Evolutionary conservation across 2,888 invertebrate species (phyloP), one percentile per base, ranked within the genome.

Genomic region (Lucinisca nassula): DNA sequence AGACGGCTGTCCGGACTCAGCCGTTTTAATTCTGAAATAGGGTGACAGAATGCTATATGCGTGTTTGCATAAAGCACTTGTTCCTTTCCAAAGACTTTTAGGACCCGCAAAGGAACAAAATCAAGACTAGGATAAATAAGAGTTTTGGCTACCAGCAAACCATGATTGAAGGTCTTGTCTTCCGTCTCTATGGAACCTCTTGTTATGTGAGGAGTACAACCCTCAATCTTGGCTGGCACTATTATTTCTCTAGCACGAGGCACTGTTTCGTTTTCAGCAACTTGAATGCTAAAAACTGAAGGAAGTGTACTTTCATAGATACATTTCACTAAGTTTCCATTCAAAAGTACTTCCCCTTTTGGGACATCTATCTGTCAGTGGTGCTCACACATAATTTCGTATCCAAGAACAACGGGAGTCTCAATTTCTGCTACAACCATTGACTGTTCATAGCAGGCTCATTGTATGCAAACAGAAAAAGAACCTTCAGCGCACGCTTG

Each of bases 81-180:
- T 51, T 61, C 24, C 38, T 61, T 32, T 67, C 79, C 21, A 21
- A 49, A 72, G 27, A 79, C 79, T 21, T 61, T 67, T n/a, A 49
- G 35, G 17, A 70, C 79, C 32, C 79, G n/a, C 61, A 67, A 32
- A 73, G 81, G 81, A 67, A 82, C 35, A 73, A 81, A 73, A 24
- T 49, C 38, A 32, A 27, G 27, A n/a, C 55, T 73, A 37, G 38
- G 75, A 51, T 76, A 32, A 14, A 76, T 45, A 0, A 76, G 12
- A 32, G 76, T 55, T 55, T 76, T 51, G 30, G 76, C 76, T 14
- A 76, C n/a, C 21, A 76, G 12, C 3, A 51, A 10, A 35, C 76
- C 76, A 35, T 55, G 51, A 17, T 49, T 35, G 35, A 24, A 38
- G 10, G 55, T 17, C 51, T 55, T 30, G 8, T 14, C 55, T 30